These are phyloP conservation scores for Eulemur mongoz DNA, from an alignment of 2,797 vertebrate genomes.

Conservation along the genomic window DNA sequence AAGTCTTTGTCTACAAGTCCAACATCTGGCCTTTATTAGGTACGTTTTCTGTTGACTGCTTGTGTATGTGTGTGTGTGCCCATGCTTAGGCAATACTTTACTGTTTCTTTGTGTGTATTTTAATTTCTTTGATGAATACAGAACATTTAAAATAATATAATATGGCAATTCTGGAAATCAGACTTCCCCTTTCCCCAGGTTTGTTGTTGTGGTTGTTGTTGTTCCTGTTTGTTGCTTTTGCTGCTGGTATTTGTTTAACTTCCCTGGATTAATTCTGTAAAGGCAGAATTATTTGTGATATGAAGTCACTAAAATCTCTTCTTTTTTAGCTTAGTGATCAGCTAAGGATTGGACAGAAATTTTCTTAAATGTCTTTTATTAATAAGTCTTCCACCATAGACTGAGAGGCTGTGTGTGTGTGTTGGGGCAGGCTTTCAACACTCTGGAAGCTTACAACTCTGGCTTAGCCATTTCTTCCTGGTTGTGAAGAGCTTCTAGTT, in stretches of 20 bases:
- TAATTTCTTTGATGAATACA: background rate
- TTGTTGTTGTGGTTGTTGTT: background rate
- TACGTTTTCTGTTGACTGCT: background rate
- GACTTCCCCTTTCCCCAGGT: background rate
- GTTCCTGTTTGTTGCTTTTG: background rate
- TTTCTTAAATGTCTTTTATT: background rate
- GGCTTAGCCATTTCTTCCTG: background rate
- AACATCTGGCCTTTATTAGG: background rate
- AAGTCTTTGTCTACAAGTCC: background rate
- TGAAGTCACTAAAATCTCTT: background rate
- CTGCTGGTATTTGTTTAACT: background rate
- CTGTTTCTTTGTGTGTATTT: background rate
- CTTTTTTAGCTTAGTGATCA: background rate
- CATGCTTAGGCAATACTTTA: background rate
- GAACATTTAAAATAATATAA: slow-evolving; percentile 38
- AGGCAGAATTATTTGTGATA: background rate
- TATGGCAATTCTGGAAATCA: background rate
- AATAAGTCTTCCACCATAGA: background rate
- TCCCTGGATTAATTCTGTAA: background rate
- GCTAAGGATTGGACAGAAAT: background rate
- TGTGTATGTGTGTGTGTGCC: background rate
- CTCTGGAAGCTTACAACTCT: background rate
- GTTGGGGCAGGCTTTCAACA: background rate
- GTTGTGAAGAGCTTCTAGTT: background rate
- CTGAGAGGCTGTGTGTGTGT: background rate